Percentiles rank a stretch among this genome's conserved stretches.
These are phyloP conservation scores for Machimus rusticus DNA, from an alignment of 2,888 invertebrate genomes.

Conservation along the genomic window DNA sequence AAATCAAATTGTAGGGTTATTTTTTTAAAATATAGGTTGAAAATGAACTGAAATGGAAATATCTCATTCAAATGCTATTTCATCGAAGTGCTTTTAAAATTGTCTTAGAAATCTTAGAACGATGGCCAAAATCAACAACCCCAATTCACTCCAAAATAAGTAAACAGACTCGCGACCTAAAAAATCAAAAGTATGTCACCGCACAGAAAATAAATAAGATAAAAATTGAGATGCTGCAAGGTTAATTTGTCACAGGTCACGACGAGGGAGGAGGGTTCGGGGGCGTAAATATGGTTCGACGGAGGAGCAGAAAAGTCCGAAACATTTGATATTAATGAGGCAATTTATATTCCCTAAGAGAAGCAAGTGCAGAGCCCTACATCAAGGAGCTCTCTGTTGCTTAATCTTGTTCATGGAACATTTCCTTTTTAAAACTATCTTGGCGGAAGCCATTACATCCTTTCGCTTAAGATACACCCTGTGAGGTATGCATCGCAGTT, in stretches of 20 bases:
- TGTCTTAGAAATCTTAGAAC: not conserved
- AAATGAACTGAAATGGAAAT: not conserved
- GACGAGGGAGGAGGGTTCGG: not conserved
- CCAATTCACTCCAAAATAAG: not conserved
- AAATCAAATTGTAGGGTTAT: not conserved
- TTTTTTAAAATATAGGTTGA: not conserved
- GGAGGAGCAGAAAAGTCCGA: not conserved
- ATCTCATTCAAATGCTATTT: not conserved
- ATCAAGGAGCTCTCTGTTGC: slow-evolving; percentile 23
- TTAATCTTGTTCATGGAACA: slow-evolving; percentile 30
- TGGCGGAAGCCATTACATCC: slow-evolving; percentile 6
- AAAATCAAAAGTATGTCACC: not conserved
- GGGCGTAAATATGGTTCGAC: not conserved
- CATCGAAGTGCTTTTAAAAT: not conserved
- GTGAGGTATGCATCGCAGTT: not conserved
- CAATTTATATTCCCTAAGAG: slow-evolving; percentile 42
- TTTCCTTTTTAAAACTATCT: slow-evolving; percentile 29
- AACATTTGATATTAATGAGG: slow-evolving; percentile 41
- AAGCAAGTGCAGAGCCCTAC: not conserved
- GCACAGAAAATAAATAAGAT: not conserved
- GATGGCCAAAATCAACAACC: not conserved
- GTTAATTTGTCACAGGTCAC: not conserved
- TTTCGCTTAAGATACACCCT: not conserved
- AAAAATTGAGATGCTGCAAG: not conserved
- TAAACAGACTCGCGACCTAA: not conserved